phyloP scores from a whole-genome alignment of 2,888 invertebrate genomes.

The Slavum lentiscoides region DNA sequence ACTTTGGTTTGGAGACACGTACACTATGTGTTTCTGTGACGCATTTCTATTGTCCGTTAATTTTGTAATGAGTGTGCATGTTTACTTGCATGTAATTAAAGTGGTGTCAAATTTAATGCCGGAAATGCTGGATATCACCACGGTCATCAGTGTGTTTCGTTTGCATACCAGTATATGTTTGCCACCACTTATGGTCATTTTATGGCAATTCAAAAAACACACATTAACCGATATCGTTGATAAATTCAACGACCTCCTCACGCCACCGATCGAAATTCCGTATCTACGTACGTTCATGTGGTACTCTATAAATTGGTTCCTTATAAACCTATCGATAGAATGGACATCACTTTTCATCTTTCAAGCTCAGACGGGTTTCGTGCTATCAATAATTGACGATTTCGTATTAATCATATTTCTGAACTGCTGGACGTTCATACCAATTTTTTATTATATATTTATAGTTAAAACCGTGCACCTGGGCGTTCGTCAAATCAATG shows the following conservation, averaged over 20 bases:
- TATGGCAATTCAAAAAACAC: not conserved
- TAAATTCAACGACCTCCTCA: not conserved
- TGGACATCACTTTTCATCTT: not conserved
- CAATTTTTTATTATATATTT: not conserved
- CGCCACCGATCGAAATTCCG: not conserved
- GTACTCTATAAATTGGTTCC: not conserved
- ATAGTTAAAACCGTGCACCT: not conserved
- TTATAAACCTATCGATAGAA: not conserved
- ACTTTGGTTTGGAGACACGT: not conserved
- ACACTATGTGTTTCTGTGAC: not conserved
- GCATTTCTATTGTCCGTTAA: not conserved
- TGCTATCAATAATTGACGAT: not conserved
- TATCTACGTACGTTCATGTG: not conserved
- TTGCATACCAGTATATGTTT: not conserved
- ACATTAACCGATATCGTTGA: not conserved
- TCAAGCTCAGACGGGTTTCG: not conserved
- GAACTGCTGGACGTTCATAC: not conserved
- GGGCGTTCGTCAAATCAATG: not conserved
- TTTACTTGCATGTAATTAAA: not conserved
- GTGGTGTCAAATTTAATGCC: not conserved
- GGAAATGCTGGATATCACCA: not conserved
- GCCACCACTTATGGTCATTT: not conserved
- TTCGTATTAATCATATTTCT: not conserved
- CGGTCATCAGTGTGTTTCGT: not conserved
- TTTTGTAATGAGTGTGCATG: not conserved